Base-by-base conservation (phyloP, 2,888 invertebrate genomes). In the Charanyca ferruginea region DNA sequence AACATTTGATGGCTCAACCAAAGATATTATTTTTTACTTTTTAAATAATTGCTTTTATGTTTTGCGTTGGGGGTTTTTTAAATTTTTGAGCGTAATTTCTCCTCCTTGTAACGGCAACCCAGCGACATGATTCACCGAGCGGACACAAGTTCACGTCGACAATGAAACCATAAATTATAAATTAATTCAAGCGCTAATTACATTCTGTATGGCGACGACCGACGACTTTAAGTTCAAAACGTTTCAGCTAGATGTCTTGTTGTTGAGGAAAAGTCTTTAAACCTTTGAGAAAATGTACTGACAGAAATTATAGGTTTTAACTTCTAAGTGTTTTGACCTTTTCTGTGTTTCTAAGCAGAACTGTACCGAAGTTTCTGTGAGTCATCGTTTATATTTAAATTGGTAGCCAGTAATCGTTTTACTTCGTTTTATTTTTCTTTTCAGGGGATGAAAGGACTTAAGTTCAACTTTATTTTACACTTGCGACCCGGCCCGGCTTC, bases 161-260 rank as follows among this genome's bases (percentile, higher is more conserved):
- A 88, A 85, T 85, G 87, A 87, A 88, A 90, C 91, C 89, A 91
- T 92, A 90, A 90, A 91, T 92, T 91, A 90, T 91, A 90, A 90
- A 91, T 92, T 91, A 90, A 90, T 90, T 89, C 87, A 83, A 89
- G 86, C 80, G 84, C 87, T 92, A 92, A 92, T 91, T 92, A 88
- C 86, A 85, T 78, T 79, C 79, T 79, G 63, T 77, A 73, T 73
- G 77, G 71, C 68, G 77, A 55, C 75, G 75, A 77, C 75, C 78
- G 71, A 74, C 67, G 77, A 55, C 68, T 41, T 13, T 42, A 63
- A 16, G 55, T 54, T 48, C 8, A 22, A 68, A 51, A 62, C 18
- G 38, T 38, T 64, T 55, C 59, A 73, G 68, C 54, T 64, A 48
- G 9, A 18, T 35, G n/a, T 8, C 38, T 45, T 18, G 20, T 32